Conservation (phyloP, 1,140 invertebrate species). For the Nautilus pompilius region DNA sequence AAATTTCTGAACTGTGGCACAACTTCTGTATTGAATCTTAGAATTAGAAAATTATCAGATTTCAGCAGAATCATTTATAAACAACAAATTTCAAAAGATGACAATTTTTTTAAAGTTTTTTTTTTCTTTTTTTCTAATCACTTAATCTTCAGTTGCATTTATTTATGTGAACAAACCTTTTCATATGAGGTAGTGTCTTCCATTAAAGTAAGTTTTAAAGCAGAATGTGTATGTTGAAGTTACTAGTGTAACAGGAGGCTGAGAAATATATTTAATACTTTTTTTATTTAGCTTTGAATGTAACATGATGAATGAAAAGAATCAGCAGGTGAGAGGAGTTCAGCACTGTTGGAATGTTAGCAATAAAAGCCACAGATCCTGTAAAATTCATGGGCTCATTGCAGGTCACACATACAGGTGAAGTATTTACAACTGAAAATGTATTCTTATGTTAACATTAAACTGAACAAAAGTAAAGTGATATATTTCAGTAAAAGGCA, state of each 20-base stretch:
- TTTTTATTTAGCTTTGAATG: constrained; percentile 49
- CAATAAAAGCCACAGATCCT: constrained; percentile 28
- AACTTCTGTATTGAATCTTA: no score
- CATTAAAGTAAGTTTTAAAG: neutral
- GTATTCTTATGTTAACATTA: neutral
- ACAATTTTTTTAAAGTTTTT: no score
- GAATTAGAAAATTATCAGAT: no score
- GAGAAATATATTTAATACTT: neutral
- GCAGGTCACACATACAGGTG: constrained; percentile 47
- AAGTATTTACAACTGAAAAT: neutral
- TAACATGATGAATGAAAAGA: constrained; percentile 46
- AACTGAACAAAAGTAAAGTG: neutral
- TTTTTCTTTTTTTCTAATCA: no score
- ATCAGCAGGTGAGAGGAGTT: constrained; percentile 37
- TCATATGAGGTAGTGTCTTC: neutral
- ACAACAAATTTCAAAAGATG: no score
- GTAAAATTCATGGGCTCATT: constrained; percentile 43
- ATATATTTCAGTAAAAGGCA: neutral
- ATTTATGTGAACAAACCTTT: neutral
- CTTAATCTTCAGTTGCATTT: no score
- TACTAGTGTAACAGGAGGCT: neutral
- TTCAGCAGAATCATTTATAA: no score
- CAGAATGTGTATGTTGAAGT: neutral
- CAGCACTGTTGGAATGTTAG: constrained; percentile 54
- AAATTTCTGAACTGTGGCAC: no score